These are phyloP conservation scores for Pontoporia blainvillei DNA, from an alignment of 2,113 vertebrate species.

Conservation along the genomic window DNA sequence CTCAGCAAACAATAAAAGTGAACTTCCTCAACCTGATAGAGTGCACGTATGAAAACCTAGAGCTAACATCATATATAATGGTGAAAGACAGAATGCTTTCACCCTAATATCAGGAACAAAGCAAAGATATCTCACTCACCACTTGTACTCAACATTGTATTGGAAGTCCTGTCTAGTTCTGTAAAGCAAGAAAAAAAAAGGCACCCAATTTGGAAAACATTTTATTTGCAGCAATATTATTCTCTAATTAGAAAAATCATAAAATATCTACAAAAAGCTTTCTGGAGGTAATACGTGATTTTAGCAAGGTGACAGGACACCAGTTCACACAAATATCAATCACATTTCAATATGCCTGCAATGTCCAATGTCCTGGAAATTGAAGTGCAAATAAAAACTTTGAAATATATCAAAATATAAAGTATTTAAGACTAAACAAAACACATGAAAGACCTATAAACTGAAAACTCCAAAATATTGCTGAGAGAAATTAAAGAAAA, in stretches of 20 bases:
- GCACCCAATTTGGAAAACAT: neutral
- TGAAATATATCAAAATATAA: neutral
- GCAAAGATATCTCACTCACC: neutral
- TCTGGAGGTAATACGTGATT: neutral
- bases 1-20: neutral
- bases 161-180: neutral
- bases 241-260: neutral
- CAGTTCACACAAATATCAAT: neutral
- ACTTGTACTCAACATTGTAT: neutral
- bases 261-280: neutral
- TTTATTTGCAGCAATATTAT: neutral
- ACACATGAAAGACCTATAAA: neutral
- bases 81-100: neutral
- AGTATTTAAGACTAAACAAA: neutral
- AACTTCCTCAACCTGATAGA: neutral
- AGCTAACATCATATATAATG: neutral
- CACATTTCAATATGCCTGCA: neutral
- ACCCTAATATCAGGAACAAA: neutral
- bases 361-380: neutral
- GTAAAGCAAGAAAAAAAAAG: neutral
- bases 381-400: neutral
- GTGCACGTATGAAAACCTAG: neutral
- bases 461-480: neutral
- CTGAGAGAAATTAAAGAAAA: neutral
- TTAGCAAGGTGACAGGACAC: neutral